phyloP scores from a whole-genome alignment of 2,113 vertebrate species.

The Phocoena sinus region DNA sequence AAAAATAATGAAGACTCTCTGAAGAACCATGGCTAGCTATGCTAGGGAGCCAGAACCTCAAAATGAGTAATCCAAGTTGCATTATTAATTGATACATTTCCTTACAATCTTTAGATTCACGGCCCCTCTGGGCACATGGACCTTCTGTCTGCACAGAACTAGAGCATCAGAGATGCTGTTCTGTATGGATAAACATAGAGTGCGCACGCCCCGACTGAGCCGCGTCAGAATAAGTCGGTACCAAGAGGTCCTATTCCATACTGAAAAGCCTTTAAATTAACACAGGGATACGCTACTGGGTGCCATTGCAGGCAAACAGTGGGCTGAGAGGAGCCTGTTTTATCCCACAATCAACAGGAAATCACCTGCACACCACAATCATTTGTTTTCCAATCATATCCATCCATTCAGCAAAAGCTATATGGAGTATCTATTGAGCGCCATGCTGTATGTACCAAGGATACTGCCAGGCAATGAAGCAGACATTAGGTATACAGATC shows the following conservation, averaged over 20 bases:
- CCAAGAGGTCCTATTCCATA: neutral
- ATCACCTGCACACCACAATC: neutral
- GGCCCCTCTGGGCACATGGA: neutral
- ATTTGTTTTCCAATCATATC: neutral
- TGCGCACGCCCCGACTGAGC: neutral
- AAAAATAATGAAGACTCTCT: neutral
- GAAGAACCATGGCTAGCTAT: neutral
- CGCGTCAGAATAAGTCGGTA: neutral
- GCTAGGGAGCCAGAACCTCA: neutral
- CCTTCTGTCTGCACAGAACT: neutral
- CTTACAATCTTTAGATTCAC: neutral
- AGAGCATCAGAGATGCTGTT: neutral
- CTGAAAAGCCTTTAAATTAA: neutral
- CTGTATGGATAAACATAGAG: neutral
- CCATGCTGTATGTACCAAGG: neutral
- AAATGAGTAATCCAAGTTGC: neutral
- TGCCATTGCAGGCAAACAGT: neutral
- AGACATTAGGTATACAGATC: neutral
- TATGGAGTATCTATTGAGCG: neutral
- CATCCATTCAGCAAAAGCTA: neutral
- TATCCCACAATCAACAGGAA: neutral
- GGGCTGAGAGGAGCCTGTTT: neutral
- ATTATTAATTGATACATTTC: neutral
- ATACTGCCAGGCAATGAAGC: accelerated
- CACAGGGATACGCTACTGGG: no score